A percentile compares a stretch with the other conserved stretches of the same genome.
Conservation (phyloP, 2,797 vertebrate genomes). For the Anguilla anguilla region DNA sequence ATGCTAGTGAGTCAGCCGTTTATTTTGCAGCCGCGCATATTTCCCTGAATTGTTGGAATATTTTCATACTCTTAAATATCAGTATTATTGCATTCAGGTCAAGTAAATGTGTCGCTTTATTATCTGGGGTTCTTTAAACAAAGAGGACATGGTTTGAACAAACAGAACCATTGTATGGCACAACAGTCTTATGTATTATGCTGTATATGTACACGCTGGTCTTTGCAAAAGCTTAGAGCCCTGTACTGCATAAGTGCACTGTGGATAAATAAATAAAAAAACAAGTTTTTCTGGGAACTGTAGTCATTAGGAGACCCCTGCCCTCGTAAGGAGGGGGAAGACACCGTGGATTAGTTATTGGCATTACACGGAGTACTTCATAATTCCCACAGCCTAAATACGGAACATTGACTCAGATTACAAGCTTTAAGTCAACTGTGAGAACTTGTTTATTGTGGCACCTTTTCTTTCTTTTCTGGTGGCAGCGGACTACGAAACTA, state of each 20-base stretch:
- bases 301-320: slow-evolving; percentile 65
- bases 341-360: slow-evolving; percentile 81
- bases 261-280: neutral
- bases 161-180: neutral
- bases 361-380: slow-evolving; percentile 81
- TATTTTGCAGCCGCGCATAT: slow-evolving; percentile 66
- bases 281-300: slow-evolving; percentile 71
- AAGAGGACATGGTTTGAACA: slow-evolving; percentile 2
- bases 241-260: neutral
- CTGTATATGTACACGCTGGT: neutral
- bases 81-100: slow-evolving; percentile 41
- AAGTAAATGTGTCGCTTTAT: slow-evolving; percentile 4
- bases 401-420: slow-evolving; percentile 88
- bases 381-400: slow-evolving; percentile 81
- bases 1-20: slow-evolving; percentile 54
- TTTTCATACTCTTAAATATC: slow-evolving; percentile 60
- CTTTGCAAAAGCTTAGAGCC: neutral
- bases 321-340: slow-evolving; percentile 68
- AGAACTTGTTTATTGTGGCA: slow-evolving; percentile 87
- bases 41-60: slow-evolving; percentile 56
- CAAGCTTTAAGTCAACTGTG: slow-evolving; percentile 79
- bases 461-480: slow-evolving; percentile 77
- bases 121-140: neutral
- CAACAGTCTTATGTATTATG: neutral
- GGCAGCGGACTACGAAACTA: slow-evolving; percentile 86